A percentile compares a stretch with the other conserved stretches of the same genome.
Conservation (phyloP, 1,140 invertebrate species). For the Coenobita brevimanus region DNA sequence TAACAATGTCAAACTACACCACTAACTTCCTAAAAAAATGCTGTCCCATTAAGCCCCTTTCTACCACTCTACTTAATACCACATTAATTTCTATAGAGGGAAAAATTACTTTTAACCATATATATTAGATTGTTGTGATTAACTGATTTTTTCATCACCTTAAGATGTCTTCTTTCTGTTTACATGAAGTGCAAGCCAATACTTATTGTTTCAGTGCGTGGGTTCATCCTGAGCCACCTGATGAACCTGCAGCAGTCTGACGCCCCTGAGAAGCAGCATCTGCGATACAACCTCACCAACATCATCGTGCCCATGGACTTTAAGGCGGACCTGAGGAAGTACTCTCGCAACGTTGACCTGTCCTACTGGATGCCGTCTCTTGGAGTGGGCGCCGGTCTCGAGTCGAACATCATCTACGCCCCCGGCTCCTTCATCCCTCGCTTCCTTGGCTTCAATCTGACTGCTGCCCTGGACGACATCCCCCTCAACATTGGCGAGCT, state of each 20-base stretch:
- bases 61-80: too few relatives aligned
- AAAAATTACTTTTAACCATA: too few relatives aligned
- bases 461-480: constrained; percentile 15
- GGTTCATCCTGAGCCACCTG: constrained; percentile 47
- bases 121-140: neutral
- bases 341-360: constrained; percentile 39
- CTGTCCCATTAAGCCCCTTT: too few relatives aligned
- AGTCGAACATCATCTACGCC: constrained; percentile 39
- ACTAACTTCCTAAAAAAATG: too few relatives aligned
- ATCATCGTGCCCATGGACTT: constrained; percentile 28
- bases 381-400: constrained; percentile 19
- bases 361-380: constrained; percentile 35
- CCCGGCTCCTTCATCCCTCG: constrained; percentile 46
- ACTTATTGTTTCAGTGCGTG: constrained; percentile 31
- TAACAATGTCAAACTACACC: too few relatives aligned
- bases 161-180: neutral
- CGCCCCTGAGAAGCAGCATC: constrained; percentile 22
- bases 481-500: constrained; percentile 38
- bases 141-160: neutral
- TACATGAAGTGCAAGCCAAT: neutral
- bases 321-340: constrained; percentile 22
- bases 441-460: constrained; percentile 29
- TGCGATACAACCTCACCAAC: constrained; percentile 23
- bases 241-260: constrained; percentile 30
- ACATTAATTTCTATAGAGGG: too few relatives aligned